Conservation (phyloP, 1,140 invertebrate genomes). For the Achroia grisella region DNA sequence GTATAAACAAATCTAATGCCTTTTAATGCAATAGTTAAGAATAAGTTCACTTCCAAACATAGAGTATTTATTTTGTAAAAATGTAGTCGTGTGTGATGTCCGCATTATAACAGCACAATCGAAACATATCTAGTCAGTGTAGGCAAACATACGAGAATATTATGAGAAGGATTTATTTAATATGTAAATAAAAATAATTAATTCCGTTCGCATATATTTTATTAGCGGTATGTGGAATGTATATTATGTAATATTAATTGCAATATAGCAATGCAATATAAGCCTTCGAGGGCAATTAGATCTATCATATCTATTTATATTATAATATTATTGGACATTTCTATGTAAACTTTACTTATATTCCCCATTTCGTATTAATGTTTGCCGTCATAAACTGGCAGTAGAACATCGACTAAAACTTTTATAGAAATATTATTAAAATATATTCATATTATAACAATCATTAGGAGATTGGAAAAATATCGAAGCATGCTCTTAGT, state of each 20-base stretch:
- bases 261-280: too few species aligned
- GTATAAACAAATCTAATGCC: constrained; percentile 55
- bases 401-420: too few species aligned
- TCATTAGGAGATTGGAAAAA: too few species aligned
- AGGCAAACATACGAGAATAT: constrained; percentile 37
- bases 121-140: constrained; percentile 72
- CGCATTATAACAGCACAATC: constrained; percentile 49
- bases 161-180: constrained; percentile 44
- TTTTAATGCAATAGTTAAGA: constrained; percentile 63
- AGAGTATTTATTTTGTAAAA: constrained; percentile 64
- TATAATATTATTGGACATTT: too few species aligned
- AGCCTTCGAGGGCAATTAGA: too few species aligned
- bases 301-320: too few species aligned
- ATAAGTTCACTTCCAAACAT: constrained; percentile 48
- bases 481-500: too few species aligned
- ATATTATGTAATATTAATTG: neutral
- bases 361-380: too few species aligned
- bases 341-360: too few species aligned
- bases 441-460: too few species aligned
- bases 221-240: constrained; percentile 6
- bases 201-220: constrained; percentile 67
- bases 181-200: constrained; percentile 34
- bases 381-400: too few species aligned
- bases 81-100: constrained; percentile 34
- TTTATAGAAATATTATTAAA: too few species aligned